Evolutionary conservation across 2,797 vertebrate species (phyloP).

Genomic region (Molothrus ater): DNA sequence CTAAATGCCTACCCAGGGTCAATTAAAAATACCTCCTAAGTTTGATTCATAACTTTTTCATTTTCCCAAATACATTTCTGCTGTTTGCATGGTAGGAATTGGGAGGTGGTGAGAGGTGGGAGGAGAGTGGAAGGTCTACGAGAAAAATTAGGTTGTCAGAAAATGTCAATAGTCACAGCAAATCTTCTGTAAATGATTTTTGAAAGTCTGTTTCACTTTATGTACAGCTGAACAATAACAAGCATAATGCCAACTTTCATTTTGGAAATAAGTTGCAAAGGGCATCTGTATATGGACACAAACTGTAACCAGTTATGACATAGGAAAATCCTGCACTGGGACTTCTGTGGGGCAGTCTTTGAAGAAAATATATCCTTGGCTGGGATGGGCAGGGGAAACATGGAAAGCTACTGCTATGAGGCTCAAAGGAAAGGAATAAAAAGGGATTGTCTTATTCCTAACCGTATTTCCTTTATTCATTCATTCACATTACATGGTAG

Average conservation of each 20-base stretch:
- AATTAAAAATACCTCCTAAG: conserved; percentile 75
- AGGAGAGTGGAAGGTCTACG: not conserved
- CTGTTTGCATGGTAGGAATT: conserved; percentile 17
- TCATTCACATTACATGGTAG: not conserved
- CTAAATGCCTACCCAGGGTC: conserved; percentile 44
- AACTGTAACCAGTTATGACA: not conserved
- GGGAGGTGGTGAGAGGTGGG: not conserved
- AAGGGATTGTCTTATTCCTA: not conserved
- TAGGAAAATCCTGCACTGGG: not conserved
- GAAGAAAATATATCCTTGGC: not conserved
- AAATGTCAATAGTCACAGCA: conserved; percentile 32
- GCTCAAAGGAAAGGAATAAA: not conserved
- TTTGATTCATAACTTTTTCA: conserved; percentile 67
- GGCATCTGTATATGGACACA: not conserved
- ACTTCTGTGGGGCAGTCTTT: not conserved
- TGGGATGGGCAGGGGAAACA: not conserved
- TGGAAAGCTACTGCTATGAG: not conserved
- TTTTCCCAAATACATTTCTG: conserved; percentile 65
- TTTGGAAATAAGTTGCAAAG: conserved; percentile 13
- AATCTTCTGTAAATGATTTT: conserved; percentile 55
- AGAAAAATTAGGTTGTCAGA: conserved; percentile 42
- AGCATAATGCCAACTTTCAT: conserved; percentile 22
- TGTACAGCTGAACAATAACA: conserved; percentile 37
- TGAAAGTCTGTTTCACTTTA: conserved; percentile 47
- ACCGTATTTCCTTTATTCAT: not conserved